phyloP scores from a whole-genome alignment of 2,797 vertebrate species.

The Sylvia borin region DNA sequence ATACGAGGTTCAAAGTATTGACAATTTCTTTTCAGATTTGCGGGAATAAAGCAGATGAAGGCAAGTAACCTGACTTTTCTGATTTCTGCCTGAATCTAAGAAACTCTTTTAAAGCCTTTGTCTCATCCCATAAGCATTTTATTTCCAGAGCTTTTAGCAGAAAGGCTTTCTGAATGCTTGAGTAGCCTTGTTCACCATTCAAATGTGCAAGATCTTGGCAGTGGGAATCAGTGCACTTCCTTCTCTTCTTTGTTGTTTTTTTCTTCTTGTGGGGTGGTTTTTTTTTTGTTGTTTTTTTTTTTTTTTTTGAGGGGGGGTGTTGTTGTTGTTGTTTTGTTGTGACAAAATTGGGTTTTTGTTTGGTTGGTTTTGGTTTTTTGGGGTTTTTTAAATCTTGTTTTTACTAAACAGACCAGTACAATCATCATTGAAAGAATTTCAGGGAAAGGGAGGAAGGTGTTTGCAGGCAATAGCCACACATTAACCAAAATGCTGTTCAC shows the following conservation, averaged over 20 bases:
- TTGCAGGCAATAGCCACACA: not conserved
- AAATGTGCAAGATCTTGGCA: not conserved
- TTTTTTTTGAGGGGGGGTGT: too few species aligned
- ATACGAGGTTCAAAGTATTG: not conserved
- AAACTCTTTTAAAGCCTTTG: not conserved
- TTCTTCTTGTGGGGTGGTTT: too few species aligned
- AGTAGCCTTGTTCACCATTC: not conserved
- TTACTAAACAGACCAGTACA: not conserved
- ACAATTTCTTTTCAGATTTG: not conserved
- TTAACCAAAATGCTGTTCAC: not conserved
- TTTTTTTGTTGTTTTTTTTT: too few species aligned
- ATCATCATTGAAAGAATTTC: not conserved
- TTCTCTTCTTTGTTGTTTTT: not conserved
- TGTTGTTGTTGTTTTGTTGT: too few species aligned
- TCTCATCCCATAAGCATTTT: not conserved
- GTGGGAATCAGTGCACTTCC: not conserved
- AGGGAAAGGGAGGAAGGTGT: not conserved
- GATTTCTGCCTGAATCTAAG: not conserved
- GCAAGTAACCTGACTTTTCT: not conserved
- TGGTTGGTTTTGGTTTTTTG: too few species aligned
- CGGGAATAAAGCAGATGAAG: not conserved
- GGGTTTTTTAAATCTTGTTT: not conserved
- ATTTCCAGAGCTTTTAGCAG: not conserved
- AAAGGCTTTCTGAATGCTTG: not conserved
- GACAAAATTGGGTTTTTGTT: not conserved